Evolutionary conservation across 2,888 invertebrate genomes (phyloP), one percentile per base, ranked within the genome.

Genomic region (Rhogogaster chlorosoma): DNA sequence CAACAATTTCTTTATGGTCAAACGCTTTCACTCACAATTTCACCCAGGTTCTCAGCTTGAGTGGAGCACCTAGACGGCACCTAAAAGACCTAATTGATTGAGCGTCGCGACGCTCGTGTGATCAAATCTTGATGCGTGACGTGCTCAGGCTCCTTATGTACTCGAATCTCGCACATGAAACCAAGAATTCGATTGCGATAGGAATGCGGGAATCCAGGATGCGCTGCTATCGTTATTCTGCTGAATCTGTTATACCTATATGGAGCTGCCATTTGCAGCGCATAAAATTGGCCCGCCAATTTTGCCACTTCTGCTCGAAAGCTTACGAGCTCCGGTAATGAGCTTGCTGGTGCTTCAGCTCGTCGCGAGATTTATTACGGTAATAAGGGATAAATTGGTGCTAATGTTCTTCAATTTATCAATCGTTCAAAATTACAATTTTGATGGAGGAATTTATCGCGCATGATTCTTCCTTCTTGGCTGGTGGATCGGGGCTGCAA

Each of bases 371-470:
- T 75, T 75, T 75, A 75, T 75, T 22, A 45, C 42, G 45, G 75
- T 42, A 75, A 75, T 75, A 75, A 75, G 29, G 45, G 75, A 75
- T 75, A 75, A 75, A 75, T 75, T 75, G 75, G 75, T 42, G 75
- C 75, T 75, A 75, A 75, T 75, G 75, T 75, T 26, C 42, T 42
- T 45, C 75, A 42, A 75, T 75, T 75, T 75, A 75, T 75, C 45
- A 75, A 75, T 75, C 75, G 26, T 75, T 75, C 45, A 45, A 26
- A 75, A 45, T 75, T 45, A 75, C 45, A 75, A 75, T 75, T 75
- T 45, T 75, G 42, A 26, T 29, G 73, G 26, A 45, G 45, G 26
- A 42, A 75, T 75, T 75, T 75, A 75, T 75, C 22, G 45, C 15
- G 75, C 12, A 45, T 26, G 75, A 71, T 71, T 71, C 36, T 71